These are phyloP conservation scores for Thyatira batis DNA, from an alignment of 2,888 invertebrate species.

Conservation along the genomic window DNA sequence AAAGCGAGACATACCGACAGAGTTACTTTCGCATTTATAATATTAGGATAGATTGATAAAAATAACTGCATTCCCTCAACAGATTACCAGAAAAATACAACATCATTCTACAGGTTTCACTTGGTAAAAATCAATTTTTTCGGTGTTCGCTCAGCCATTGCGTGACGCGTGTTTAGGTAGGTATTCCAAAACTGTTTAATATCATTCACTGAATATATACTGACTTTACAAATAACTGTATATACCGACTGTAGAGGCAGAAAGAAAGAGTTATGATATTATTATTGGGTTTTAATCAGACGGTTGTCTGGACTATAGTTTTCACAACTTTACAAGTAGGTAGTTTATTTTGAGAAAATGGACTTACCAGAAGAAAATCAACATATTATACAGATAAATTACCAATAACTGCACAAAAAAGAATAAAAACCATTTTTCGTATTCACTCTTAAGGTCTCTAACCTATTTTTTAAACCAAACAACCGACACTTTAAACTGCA, in stretches of 20 bases:
- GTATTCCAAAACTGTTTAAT: not conserved
- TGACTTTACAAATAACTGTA: not conserved
- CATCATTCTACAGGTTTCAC: not conserved
- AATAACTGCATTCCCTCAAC: too few relatives aligned
- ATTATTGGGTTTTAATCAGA: not conserved
- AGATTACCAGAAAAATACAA: not conserved
- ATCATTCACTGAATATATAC: not conserved
- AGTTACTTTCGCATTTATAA: too few relatives aligned
- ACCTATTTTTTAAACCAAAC: too few relatives aligned
- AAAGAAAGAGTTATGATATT: not conserved
- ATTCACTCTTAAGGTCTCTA: too few relatives aligned
- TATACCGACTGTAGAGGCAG: not conserved
- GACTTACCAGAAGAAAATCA: too few relatives aligned
- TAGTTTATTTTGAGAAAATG: too few relatives aligned
- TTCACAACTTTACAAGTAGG: not conserved
- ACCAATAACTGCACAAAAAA: too few relatives aligned
- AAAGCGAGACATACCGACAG: too few relatives aligned
- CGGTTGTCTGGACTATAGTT: not conserved
- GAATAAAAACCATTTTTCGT: too few relatives aligned
- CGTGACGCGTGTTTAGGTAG: not conserved
- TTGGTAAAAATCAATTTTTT: not conserved
- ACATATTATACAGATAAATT: too few relatives aligned
- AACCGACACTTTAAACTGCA: too few relatives aligned
- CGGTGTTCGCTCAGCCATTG: not conserved
- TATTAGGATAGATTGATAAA: too few relatives aligned